These are phyloP conservation scores for Cheilosia scutellata DNA, from an alignment of 2,888 invertebrate genomes.

Conservation along the genomic window DNA sequence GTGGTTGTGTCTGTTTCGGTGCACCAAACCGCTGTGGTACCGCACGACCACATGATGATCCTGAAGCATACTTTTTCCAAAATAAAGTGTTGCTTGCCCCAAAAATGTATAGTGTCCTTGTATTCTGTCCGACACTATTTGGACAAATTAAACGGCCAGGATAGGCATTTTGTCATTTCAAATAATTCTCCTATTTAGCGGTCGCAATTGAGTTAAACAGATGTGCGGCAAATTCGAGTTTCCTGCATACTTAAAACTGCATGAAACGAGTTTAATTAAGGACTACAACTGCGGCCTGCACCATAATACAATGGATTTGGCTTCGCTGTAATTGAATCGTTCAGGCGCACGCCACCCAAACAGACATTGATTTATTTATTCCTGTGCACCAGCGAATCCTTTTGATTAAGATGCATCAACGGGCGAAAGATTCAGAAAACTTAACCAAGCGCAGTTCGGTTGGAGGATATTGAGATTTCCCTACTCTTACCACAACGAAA, in stretches of 20 bases:
- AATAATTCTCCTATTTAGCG: slow-evolving; percentile 9
- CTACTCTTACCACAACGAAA: too few species aligned
- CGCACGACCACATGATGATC: slow-evolving; percentile 25
- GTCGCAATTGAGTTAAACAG: slow-evolving; percentile 19
- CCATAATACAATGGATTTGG: slow-evolving; percentile 4
- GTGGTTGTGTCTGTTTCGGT: slow-evolving; percentile 24
- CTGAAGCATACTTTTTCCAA: slow-evolving; percentile 12
- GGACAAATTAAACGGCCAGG: background rate
- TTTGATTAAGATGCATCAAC: slow-evolving; percentile 46
- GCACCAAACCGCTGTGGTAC: slow-evolving; percentile 23
- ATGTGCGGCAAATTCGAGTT: slow-evolving; percentile 10
- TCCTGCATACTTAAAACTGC: slow-evolving; percentile 5
- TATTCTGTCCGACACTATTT: background rate
- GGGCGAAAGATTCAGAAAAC: slow-evolving; percentile 28
- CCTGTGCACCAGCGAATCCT: slow-evolving; percentile 13
- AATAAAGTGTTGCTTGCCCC: too few species aligned
- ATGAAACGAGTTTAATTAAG: slow-evolving; percentile 36
- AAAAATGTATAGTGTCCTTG: too few species aligned
- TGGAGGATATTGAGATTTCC: slow-evolving; percentile 37
- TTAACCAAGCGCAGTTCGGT: slow-evolving; percentile 31
- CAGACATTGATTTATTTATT: slow-evolving; percentile 57
- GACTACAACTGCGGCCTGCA: slow-evolving; percentile 23
- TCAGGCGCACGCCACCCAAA: slow-evolving; percentile 27
- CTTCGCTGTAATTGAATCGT: slow-evolving; percentile 44
- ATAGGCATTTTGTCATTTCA: slow-evolving; percentile 23